Evolutionary conservation across 1,140 invertebrate genomes (phyloP), one percentile per base, ranked within the genome.

Genomic region (Ooceraea biroi): DNA sequence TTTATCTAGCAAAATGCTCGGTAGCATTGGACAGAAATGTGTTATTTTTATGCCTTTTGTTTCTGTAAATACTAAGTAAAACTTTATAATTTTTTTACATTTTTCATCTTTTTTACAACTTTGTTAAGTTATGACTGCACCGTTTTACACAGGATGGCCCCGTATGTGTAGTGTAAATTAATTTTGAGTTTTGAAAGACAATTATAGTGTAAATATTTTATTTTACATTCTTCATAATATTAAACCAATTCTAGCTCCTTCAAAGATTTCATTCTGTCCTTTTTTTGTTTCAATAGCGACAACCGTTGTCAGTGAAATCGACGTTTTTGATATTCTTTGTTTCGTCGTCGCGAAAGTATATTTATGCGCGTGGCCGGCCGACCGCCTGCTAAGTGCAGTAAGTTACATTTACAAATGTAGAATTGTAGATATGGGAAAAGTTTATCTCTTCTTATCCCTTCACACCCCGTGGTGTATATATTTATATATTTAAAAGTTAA

Each of bases 291-390:
- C 12, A 25, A 55, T 25, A 85, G 80, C 22, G 27, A 25, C 63
- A 82, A 80, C 61, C 87, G 3, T 7, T 80, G 2, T 46, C 66
- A 0, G 76, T 84, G 22, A 89, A 85, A 72, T 27, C 85, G n/a
- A 84, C 82, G 60, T 89, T 85, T 30, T 27, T 74, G 27, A 63
- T 69, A 0, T 30, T 89, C 1, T 68, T 68, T 8, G 10, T 78
- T 0, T 63, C 66, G 36, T 82, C 83, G 46, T 80, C 10, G 22
- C 66, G 22, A 85, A 85, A 65, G 73, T 87, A 48, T 88, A 82
- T 25, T 19, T 90, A 1, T 89, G 86, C 61, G 80, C 87, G 5
- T 90, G 89, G 88, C 88, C 90, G 30, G 87, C 88, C 8, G 89
- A 91, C 19, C 85, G 86, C 11, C 19, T 91, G 22, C 55, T 91